Evolutionary conservation across 2,888 invertebrate genomes (phyloP), one percentile per base, ranked within the genome.

Genomic region (Drosophila merina): DNA sequence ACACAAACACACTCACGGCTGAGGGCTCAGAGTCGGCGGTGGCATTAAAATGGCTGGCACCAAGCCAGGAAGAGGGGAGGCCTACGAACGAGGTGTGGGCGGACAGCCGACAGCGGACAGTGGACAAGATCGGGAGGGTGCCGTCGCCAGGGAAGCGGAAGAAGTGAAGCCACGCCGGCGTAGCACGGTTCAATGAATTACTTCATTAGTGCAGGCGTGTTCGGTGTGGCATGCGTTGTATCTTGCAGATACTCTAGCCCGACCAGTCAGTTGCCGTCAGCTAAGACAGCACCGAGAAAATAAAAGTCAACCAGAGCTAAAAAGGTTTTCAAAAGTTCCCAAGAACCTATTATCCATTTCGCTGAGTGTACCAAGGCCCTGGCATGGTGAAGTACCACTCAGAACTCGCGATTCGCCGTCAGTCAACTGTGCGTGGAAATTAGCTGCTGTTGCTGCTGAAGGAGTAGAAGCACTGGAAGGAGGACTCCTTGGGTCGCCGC

Each of bases 121-220:
- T n/a, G 33, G 10, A 4, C 33, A 5, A 10, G 10, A 12, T 36
- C 5, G 36, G 36, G 6, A 6, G 1, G n/a, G 36, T 10, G 10
- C 1, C n/a, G 52, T 28, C 28, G 28, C 28, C 28, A 31, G 42
- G 30, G 28, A 12, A 47, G 30, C 47, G 56, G 31, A 36, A 49
- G 52, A 44, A 20, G 54, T 67, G 76, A 79, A 58, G 55, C 56
- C 56, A 63, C 70, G 71, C 59, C 75, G 75, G 75, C 86, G 81
- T 86, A 76, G 80, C 78, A 88, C 80, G 88, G 89, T 88, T 88
- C 88, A 88, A 88, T 88, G 88, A 88, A 88, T 88, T 88, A 88
- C 88, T 88, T 88, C 89, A 88, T 88, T 88, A 88, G 88, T 72
- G 89, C 82, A 81, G 81, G 77, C 82, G 73, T 88, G 77, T 76